phyloP scores from a whole-genome alignment of 2,113 vertebrate species.

The Sceloporus undulatus region DNA sequence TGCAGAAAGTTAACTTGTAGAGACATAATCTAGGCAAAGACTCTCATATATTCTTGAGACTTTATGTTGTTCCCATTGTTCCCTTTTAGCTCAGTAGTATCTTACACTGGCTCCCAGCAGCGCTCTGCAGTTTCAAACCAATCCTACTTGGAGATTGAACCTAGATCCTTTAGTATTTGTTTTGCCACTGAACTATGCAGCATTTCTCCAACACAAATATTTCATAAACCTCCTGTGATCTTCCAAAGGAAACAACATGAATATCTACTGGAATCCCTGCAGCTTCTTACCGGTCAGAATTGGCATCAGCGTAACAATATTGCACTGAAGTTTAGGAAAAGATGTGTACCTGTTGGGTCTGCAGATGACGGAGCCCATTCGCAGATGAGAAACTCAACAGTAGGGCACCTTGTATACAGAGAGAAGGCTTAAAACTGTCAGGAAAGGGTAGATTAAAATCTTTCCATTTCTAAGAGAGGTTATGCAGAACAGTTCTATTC shows the following conservation, averaged over 20 bases:
- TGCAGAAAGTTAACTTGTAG: not conserved
- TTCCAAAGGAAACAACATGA: no score
- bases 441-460: not conserved
- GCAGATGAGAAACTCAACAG: conserved; percentile 97
- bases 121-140: not conserved
- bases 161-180: not conserved
- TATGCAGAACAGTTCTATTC: not conserved
- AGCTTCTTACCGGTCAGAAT: not conserved
- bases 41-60: not conserved
- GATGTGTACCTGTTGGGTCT: conserved; percentile 84
- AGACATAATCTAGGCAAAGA: not conserved
- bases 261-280: not conserved
- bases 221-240: not conserved
- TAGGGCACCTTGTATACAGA: conserved; percentile 59
- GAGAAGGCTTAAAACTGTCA: not conserved
- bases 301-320: not conserved
- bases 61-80: not conserved
- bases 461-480: not conserved
- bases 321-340: not conserved
- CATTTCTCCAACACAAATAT: not conserved
- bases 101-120: not conserved
- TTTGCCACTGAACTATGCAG: not conserved
- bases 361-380: conserved; percentile 97
- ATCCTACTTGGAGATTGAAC: not conserved
- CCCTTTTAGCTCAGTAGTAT: not conserved